Evolutionary conservation across 2,888 invertebrate species (phyloP), one percentile per base, ranked within the genome.

Genomic region (Chaetogeoica ovagalla): DNA sequence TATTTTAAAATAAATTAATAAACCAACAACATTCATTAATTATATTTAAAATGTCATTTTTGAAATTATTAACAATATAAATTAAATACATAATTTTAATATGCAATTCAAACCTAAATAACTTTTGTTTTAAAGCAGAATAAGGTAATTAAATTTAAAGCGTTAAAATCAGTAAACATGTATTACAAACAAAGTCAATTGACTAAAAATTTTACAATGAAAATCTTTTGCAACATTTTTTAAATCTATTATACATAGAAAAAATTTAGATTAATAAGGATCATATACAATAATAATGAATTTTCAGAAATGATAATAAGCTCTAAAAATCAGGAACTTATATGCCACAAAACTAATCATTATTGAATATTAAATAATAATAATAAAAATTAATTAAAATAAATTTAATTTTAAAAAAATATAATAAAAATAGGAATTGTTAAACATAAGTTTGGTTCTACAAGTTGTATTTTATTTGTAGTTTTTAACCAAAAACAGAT

Each of bases 281-380:
- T 37, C 39, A 63, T 65, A 37, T 17, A 74, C 52, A 43, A 48
- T 60, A 48, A 65, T 63, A 63, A 43, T 48, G 4, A 30, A 30
- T 30, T 75, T 55, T 43, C 57, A 39, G 65, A 39, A 75, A 59
- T 13, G 57, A 66, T 15, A 30, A 43, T 68, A 59, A 77, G 77
- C 77, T 70, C 77, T 77, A 70, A 77, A 77, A 77, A 77, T 77
- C 77, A 70, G 52, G 62, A 70, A 69, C 69, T 52, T 68, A 62
- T 1, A 69, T 70, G 75, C 77, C 68, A 77, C 69, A 77, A 77
- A 69, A 77, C 37, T 60, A 62, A 57, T n/a, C 48, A 48, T 73
- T n/a, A 48, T 30, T 69, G 30, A 68, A 59, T 43, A 43, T 48
- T 48, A 48, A 48, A 37, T 57, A n/a, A 65, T 65, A 23, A 66